A percentile compares a stretch with the other conserved stretches of the same genome.
These are phyloP conservation scores for Cryptocheilus praepositus DNA, from an alignment of 2,888 invertebrate genomes.

Conservation along the genomic window DNA sequence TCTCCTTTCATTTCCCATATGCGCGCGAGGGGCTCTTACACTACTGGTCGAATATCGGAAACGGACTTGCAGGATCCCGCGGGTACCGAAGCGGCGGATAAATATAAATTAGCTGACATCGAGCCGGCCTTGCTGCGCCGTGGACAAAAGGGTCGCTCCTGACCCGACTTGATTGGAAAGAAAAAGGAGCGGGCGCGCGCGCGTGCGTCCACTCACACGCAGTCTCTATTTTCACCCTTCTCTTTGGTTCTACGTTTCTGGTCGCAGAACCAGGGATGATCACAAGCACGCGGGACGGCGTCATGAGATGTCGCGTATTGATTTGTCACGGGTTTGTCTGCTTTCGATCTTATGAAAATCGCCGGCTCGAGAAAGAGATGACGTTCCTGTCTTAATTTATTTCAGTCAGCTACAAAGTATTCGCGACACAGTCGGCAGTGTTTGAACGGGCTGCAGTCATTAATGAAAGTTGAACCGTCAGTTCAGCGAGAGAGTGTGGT, in stretches of 20 bases:
- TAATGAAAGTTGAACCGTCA: slow-evolving; percentile 7
- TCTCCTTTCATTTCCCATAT: slow-evolving; percentile 33
- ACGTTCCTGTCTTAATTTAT: background rate
- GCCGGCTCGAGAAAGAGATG: too few relatives aligned
- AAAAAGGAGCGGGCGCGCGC: slow-evolving; percentile 24
- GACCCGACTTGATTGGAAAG: background rate
- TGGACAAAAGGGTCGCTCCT: slow-evolving; percentile 5
- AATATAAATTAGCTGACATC: slow-evolving; percentile 58
- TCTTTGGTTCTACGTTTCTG: too few relatives aligned
- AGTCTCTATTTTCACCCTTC: too few relatives aligned
- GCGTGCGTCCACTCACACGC: background rate
- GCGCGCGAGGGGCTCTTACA: slow-evolving; percentile 14
- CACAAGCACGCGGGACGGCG: too few relatives aligned
- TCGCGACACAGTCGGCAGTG: slow-evolving; percentile 2
- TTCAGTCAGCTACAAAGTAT: slow-evolving; percentile 1
- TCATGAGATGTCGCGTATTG: too few relatives aligned
- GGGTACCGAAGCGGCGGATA: slow-evolving; percentile 51
- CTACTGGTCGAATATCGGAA: slow-evolving; percentile 51
- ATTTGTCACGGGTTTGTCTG: too few relatives aligned
- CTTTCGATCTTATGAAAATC: too few relatives aligned
- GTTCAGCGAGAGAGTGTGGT: background rate
- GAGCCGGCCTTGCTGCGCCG: slow-evolving; percentile 1
- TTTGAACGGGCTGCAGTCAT: slow-evolving; percentile 4
- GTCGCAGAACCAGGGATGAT: too few relatives aligned
- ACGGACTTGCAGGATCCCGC: slow-evolving; percentile 47